These are phyloP conservation scores for Sciurus carolinensis DNA, from an alignment of 2,797 vertebrate species.

Conservation along the genomic window DNA sequence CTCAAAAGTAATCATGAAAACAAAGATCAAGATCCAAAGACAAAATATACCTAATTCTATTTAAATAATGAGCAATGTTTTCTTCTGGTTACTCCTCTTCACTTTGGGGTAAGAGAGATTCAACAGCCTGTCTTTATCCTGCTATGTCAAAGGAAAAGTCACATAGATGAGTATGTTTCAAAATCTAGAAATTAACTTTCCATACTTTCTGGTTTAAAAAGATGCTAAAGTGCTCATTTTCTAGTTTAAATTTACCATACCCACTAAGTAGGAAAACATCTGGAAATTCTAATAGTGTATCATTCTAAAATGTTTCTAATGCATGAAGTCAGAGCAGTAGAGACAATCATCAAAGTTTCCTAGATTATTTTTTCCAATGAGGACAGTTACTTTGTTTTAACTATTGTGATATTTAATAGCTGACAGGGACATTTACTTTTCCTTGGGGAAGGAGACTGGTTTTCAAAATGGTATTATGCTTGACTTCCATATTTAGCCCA, in stretches of 20 bases:
- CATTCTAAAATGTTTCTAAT: conserved; percentile 63
- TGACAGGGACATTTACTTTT: conserved; percentile 74
- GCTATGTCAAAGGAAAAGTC: neutral
- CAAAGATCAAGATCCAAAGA: neutral
- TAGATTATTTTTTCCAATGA: conserved; percentile 74
- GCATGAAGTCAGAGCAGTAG: conserved; percentile 11
- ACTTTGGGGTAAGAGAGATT: neutral
- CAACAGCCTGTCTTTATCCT: neutral
- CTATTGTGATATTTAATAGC: conserved; percentile 84
- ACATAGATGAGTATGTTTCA: neutral
- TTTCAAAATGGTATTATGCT: conserved; percentile 78
- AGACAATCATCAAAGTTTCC: conserved; percentile 77
- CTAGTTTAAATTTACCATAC: neutral
- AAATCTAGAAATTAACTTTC: neutral
- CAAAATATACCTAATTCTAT: neutral
- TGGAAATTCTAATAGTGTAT: conserved; percentile 59
- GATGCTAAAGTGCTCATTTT: neutral
- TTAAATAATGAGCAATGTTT: neutral
- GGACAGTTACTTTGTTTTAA: conserved; percentile 84
- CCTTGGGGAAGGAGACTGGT: conserved; percentile 72
- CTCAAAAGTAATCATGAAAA: neutral
- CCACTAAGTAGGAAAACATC: neutral
- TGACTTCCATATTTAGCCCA: conserved; percentile 92
- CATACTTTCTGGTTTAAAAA: neutral
- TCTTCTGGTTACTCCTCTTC: neutral